A percentile compares a stretch with the other conserved stretches of the same genome.
These are phyloP conservation scores for Drosophila kurseongensis DNA, from an alignment of 1,140 invertebrate genomes.

Conservation along the genomic window DNA sequence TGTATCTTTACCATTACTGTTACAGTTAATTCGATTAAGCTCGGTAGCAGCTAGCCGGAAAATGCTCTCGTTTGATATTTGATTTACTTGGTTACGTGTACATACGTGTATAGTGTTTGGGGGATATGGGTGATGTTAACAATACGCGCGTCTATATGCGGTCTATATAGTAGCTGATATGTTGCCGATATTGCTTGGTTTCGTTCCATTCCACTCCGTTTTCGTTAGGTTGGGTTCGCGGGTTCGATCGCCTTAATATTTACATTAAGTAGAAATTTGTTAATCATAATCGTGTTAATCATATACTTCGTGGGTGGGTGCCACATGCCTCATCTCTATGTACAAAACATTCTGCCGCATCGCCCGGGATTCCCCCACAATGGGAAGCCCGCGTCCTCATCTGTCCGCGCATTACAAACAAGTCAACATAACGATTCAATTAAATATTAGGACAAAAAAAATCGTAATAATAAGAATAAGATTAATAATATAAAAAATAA, in stretches of 20 bases:
- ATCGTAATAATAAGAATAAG: slow-evolving; percentile 54
- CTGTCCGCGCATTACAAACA: slow-evolving; percentile 68
- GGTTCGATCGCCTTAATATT: slow-evolving; percentile 68
- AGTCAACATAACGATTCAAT: slow-evolving; percentile 79
- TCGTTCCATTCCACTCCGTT: background rate
- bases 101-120: slow-evolving; percentile 19
- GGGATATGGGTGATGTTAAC: slow-evolving; percentile 37
- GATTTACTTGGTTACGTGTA: slow-evolving; percentile 20
- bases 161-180: slow-evolving; percentile 69
- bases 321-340: slow-evolving; percentile 24
- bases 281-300: slow-evolving; percentile 49
- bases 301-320: slow-evolving; percentile 7
- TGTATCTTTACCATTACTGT: slow-evolving; percentile 21
- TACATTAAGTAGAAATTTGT: slow-evolving; percentile 79
- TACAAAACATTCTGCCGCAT: slow-evolving; percentile 44
- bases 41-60: slow-evolving; percentile 12
- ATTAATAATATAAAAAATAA: slow-evolving; percentile 46
- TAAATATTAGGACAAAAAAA: slow-evolving; percentile 66
- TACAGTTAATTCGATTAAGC: slow-evolving; percentile 31
- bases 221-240: slow-evolving; percentile 15
- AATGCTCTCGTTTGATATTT: slow-evolving; percentile 1
- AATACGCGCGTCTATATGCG: slow-evolving; percentile 62
- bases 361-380: slow-evolving; percentile 5
- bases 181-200: slow-evolving; percentile 61
- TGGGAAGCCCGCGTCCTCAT: slow-evolving; percentile 3